Evolutionary conservation across 2,797 vertebrate genomes (phyloP).

Genomic region (Catostomus latipinnis): DNA sequence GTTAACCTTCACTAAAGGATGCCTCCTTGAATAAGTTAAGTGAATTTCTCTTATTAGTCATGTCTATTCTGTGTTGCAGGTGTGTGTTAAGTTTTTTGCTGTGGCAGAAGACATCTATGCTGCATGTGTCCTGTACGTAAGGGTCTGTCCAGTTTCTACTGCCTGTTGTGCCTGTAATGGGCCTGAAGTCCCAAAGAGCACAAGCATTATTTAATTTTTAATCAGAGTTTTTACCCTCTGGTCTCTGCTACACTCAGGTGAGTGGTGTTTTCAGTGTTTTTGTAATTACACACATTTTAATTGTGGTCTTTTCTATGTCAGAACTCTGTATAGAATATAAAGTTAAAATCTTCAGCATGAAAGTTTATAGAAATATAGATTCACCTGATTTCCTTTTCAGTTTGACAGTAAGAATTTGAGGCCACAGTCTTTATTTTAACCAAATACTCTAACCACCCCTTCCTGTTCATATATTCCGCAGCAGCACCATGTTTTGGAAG

Average conservation of each 20-base stretch:
- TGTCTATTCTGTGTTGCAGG: slow-evolving; percentile 62
- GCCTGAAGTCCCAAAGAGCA: slow-evolving; percentile 88
- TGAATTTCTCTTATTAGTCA: background rate
- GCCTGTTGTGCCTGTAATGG: slow-evolving; percentile 92
- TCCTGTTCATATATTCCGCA: slow-evolving; percentile 56
- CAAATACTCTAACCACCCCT: background rate
- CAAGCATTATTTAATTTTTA: slow-evolving; percentile 80
- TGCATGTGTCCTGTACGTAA: slow-evolving; percentile 71
- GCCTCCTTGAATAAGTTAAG: no score
- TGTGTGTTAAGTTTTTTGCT: slow-evolving; percentile 68
- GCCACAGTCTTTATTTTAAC: background rate
- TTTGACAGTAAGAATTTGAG: background rate
- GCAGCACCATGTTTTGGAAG: slow-evolving; percentile 98
- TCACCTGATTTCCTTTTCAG: background rate
- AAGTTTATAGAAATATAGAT: background rate
- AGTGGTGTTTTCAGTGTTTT: background rate
- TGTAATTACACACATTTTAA: background rate
- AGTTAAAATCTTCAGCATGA: background rate
- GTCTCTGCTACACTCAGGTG: slow-evolving; percentile 74
- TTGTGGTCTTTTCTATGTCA: background rate
- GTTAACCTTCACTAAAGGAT: no score
- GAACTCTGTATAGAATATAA: background rate
- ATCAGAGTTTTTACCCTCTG: slow-evolving; percentile 74
- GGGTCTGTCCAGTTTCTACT: slow-evolving; percentile 71
- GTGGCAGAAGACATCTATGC: slow-evolving; percentile 57